Evolutionary conservation across 2,888 invertebrate species (phyloP).

Genomic region (Trypoxylon attenuatum): DNA sequence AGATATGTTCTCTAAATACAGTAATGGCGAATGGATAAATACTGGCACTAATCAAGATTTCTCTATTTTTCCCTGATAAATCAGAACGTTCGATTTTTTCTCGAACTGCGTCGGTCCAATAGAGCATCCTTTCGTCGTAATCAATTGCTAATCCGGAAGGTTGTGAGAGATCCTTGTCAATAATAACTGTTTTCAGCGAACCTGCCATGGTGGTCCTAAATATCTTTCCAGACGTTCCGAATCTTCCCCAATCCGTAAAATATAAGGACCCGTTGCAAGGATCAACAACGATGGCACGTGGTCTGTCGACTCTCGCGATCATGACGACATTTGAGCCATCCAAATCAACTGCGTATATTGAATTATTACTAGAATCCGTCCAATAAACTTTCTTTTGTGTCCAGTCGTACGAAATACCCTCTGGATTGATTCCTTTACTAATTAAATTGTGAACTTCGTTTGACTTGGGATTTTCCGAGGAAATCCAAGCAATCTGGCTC

Average conservation of each 20-base stretch:
- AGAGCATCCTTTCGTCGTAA: constrained; percentile 92
- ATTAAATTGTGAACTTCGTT: constrained; percentile 82
- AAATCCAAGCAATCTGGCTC: constrained; percentile 90
- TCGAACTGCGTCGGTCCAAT: constrained; percentile 98
- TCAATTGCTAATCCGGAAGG: constrained; percentile 97
- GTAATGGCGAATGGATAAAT: constrained; percentile 97
- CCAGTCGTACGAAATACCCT: constrained; percentile 98
- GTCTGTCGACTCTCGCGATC: constrained; percentile 94
- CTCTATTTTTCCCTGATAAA: constrained; percentile 90
- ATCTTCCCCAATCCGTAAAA: constrained; percentile 97
- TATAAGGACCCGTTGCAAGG: constrained; percentile 97
- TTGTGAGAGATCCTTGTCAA: constrained; percentile 93
- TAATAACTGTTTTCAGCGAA: constrained; percentile 89
- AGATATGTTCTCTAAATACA: constrained; percentile 91
- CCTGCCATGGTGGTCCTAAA: constrained; percentile 98
- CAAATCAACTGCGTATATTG: constrained; percentile 95
- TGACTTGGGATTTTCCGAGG: constrained; percentile 82
- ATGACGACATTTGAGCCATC: constrained; percentile 91
- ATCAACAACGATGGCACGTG: constrained; percentile 95
- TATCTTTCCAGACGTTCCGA: constrained; percentile 94
- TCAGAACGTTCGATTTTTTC: constrained; percentile 96
- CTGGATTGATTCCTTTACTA: constrained; percentile 90
- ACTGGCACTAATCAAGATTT: constrained; percentile 90
- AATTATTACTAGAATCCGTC: constrained; percentile 96
- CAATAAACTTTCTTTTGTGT: constrained; percentile 97